phyloP scores from a whole-genome alignment of 2,113 vertebrate genomes.

The Mirounga angustirostris region DNA sequence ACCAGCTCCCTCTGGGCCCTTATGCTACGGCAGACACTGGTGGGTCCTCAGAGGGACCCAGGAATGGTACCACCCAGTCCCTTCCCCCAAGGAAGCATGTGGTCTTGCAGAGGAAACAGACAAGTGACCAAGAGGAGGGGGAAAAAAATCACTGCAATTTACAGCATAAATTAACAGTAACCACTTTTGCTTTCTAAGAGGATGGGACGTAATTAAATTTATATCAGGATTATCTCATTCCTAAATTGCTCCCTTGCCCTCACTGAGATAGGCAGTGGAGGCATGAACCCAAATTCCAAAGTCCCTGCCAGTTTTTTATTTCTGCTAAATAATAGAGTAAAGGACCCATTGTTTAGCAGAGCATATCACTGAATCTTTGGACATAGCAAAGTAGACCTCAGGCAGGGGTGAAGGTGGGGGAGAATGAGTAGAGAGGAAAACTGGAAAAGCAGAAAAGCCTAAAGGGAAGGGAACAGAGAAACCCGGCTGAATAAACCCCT shows the following conservation, averaged over 20 bases:
- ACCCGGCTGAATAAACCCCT: not conserved
- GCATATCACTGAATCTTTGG: not conserved
- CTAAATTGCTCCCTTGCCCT: not conserved
- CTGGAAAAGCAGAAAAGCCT: not conserved
- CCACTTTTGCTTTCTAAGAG: not conserved
- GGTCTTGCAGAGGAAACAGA: not conserved
- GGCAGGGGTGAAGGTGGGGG: rapidly evolving
- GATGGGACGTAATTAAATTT: not conserved
- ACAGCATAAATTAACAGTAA: not conserved
- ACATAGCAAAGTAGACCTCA: not conserved
- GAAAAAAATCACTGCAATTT: not conserved
- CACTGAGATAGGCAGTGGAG: not conserved
- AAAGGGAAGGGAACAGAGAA: not conserved
- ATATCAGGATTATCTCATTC: not conserved
- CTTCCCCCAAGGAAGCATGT: not conserved
- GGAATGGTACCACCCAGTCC: not conserved
- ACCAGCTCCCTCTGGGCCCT: not conserved
- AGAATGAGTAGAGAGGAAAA: not conserved
- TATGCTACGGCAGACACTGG: not conserved
- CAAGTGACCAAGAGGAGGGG: not conserved
- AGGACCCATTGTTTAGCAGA: not conserved
- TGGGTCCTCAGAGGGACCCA: not conserved
- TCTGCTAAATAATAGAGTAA: not conserved
- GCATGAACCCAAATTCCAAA: not conserved
- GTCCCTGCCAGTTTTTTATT: not conserved